Evolutionary conservation across 2,888 invertebrate species (phyloP).

Genomic region (Syrista parreyssii): DNA sequence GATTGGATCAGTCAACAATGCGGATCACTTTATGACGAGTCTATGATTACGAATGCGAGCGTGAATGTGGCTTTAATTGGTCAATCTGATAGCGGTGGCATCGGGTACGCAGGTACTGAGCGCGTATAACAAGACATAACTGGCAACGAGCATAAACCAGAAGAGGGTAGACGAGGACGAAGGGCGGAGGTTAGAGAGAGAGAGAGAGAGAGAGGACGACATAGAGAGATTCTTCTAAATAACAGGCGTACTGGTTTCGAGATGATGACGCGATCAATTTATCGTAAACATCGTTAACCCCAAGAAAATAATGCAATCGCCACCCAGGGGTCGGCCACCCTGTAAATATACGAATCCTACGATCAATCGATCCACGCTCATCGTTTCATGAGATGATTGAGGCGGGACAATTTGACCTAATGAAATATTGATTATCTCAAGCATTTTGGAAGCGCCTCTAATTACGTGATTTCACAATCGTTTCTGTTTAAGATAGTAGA

Average conservation of each 20-base stretch:
- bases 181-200: slow-evolving; percentile 4
- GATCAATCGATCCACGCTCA: not conserved
- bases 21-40: slow-evolving; percentile 18
- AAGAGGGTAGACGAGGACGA: not conserved
- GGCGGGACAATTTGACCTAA: not conserved
- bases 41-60: slow-evolving; percentile 21
- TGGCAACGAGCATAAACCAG: not conserved
- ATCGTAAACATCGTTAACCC: not conserved
- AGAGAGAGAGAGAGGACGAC: slow-evolving; percentile 14
- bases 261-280: not conserved
- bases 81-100: slow-evolving; percentile 7
- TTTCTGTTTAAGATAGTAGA: not conserved
- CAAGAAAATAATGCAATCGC: not conserved
- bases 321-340: not conserved
- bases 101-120: not conserved
- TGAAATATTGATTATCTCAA: not conserved
- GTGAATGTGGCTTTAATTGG: slow-evolving; percentile 22
- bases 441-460: not conserved
- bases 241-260: not conserved
- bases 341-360: not conserved
- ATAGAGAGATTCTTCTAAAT: not conserved
- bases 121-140: not conserved
- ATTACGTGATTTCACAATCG: not conserved
- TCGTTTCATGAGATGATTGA: not conserved
- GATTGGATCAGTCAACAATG: slow-evolving; percentile 18